Conservation (phyloP, 2,113 vertebrate genomes). For the Catagonus wagneri region DNA sequence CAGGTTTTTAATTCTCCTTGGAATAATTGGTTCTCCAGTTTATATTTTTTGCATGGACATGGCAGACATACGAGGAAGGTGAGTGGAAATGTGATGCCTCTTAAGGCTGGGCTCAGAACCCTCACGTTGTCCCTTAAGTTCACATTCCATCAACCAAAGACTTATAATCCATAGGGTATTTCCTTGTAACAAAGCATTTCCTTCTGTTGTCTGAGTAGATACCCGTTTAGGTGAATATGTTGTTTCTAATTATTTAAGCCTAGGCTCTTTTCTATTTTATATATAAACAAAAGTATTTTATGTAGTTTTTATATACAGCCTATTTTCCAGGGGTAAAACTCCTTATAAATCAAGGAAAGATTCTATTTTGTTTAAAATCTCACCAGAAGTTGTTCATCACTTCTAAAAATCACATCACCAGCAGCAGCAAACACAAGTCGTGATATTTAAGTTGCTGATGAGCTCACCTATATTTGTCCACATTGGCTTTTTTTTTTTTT, state of each 20-base stretch:
- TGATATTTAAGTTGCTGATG: neutral
- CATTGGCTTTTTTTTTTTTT: neutral
- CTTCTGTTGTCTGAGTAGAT: rapidly evolving
- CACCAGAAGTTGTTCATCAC: neutral
- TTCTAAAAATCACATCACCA: neutral
- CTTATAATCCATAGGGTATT: rapidly evolving
- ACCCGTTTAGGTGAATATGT: neutral
- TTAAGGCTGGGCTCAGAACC: neutral
- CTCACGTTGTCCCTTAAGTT: neutral
- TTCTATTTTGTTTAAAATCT: neutral
- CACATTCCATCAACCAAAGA: neutral
- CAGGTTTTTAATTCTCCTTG: constrained; percentile 38
- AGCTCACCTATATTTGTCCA: neutral
- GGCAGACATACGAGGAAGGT: neutral
- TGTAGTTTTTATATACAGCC: neutral
- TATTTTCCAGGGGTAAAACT: neutral
- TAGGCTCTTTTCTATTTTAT: neutral
- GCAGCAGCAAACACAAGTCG: neutral
- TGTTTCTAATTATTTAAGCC: neutral
- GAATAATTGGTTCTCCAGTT: neutral
- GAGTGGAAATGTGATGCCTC: neutral
- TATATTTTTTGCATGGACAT: neutral
- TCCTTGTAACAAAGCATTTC: neutral
- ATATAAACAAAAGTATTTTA: neutral
- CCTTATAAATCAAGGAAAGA: constrained; percentile 30